Percentiles rank a stretch among this genome's conserved stretches.
phyloP scores from a whole-genome alignment of 2,888 invertebrate genomes.

The Tachina fera region DNA sequence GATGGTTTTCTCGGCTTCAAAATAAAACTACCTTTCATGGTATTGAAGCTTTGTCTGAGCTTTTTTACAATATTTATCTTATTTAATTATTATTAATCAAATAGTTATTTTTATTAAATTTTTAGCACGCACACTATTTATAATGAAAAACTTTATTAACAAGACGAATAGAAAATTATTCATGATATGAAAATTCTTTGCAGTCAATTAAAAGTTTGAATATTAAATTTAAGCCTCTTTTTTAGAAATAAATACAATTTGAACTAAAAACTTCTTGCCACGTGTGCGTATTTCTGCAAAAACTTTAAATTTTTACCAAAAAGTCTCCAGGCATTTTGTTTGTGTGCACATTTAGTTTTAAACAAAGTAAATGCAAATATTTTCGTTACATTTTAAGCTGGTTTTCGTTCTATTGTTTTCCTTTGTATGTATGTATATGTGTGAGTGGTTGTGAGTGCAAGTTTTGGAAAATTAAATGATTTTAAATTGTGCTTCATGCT shows the following conservation, averaged over 20 bases:
- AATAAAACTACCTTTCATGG: no score
- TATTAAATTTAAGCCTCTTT: not conserved
- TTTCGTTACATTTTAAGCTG: constrained; percentile 4
- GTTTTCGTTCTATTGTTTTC: constrained; percentile 33
- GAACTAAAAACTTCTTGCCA: not conserved
- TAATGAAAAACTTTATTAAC: not conserved
- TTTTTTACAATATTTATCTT: no score
- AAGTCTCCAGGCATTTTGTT: constrained; percentile 10
- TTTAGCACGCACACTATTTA: no score
- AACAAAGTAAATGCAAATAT: not conserved
- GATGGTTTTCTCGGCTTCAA: no score
- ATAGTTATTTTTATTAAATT: no score
- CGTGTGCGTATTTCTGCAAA: not conserved
- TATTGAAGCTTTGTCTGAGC: no score
- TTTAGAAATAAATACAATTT: not conserved
- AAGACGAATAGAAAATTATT: not conserved
- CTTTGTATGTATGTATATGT: not conserved
- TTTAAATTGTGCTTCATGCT: constrained; percentile 67
- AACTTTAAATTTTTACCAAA: not conserved
- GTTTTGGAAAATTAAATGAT: constrained; percentile 63
- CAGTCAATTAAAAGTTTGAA: not conserved
- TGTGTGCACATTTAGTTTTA: not conserved
- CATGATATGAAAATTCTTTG: not conserved
- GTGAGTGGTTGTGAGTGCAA: not conserved
- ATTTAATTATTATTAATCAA: no score